Evolutionary conservation across 2,888 invertebrate species (phyloP).

Genomic region (Cabera pusaria): DNA sequence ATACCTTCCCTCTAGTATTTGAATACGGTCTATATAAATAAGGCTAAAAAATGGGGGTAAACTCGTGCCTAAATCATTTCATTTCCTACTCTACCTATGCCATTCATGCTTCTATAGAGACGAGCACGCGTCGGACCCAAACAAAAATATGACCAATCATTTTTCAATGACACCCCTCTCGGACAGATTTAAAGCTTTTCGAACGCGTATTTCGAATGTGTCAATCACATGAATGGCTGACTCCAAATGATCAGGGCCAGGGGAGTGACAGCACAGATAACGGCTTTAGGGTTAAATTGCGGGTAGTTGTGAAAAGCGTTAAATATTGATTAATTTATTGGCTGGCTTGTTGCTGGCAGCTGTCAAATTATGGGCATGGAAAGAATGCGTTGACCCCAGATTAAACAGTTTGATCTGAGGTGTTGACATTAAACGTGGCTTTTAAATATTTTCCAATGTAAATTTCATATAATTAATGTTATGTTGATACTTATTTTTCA

Average conservation of each 20-base stretch:
- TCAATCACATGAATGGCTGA: constrained; percentile 59
- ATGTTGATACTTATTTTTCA: too few relatives aligned
- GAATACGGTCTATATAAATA: too few relatives aligned
- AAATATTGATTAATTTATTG: constrained; percentile 25
- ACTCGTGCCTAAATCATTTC: constrained; percentile 16
- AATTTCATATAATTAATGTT: too few relatives aligned
- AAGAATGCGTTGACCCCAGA: neutral
- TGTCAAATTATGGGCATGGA: constrained; percentile 6
- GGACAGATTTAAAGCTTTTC: constrained; percentile 57
- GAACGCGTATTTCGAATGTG: constrained; percentile 60
- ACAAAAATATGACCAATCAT: constrained; percentile 51
- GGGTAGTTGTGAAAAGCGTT: constrained; percentile 22
- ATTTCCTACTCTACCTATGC: constrained; percentile 12
- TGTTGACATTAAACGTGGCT: too few relatives aligned
- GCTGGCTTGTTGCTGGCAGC: constrained; percentile 11
- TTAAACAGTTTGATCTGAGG: too few relatives aligned
- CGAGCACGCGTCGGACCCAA: constrained; percentile 19
- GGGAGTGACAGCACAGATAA: constrained; percentile 37
- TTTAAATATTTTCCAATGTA: too few relatives aligned
- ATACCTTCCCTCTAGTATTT: too few relatives aligned
- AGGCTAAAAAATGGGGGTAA: constrained; percentile 4
- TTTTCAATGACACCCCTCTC: constrained; percentile 63
- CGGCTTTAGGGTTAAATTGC: constrained; percentile 18
- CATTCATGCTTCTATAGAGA: constrained; percentile 18
- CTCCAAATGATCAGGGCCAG: constrained; percentile 55